Base-by-base conservation (phyloP, 2,797 vertebrate genomes). In the Rhabdomys pumilio region DNA sequence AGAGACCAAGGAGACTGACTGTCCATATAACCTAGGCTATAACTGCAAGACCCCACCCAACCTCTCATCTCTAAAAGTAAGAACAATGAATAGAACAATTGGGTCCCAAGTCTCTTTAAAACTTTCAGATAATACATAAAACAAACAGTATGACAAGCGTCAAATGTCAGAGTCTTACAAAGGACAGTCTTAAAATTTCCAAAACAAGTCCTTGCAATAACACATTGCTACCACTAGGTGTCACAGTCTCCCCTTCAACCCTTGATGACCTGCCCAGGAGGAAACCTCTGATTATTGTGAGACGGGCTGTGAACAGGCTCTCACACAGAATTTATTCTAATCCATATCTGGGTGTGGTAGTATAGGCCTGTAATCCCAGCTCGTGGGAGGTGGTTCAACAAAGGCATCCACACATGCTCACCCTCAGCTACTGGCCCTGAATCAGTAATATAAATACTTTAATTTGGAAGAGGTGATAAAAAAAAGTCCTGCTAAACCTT, bases 151-250 rank as follows among this genome's bases (percentile, higher is more conserved):
- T 57, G 34, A 24, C 34, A 81, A 81, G 53, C 2, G 3, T 81
- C 24, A 81, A 75, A 1, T 80, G 53, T n/a, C 29, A 34, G 26
- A 19, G 31, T 67, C 17, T 38, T 75, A 31, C 17, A 53, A 59
- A 55, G 53, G 20, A n/a, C 9, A 85, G 57, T 55, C 67, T 73
- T 81, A 29, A 90, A 90, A 50, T 22, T 59, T 83, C 12, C 20
- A 82, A 96, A 92, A 79, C 41, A 93, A 90, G 93, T 84, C 14
- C 84, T 95, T 94, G 95, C 89, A 94, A 72, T 97, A 92, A 77
- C 59, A n/a, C 59, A 10, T 24, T 61, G 24, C 24, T 26, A 24
- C 59, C 59, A 61, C 59, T 61, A 61, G 59, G 22, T 24, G 59
- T 61, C 59, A 26, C 24, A 3, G 22, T 26, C 59, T 61, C 59